These are phyloP conservation scores for Scatophagus argus DNA, from an alignment of 2,113 vertebrate genomes.

Conservation along the genomic window DNA sequence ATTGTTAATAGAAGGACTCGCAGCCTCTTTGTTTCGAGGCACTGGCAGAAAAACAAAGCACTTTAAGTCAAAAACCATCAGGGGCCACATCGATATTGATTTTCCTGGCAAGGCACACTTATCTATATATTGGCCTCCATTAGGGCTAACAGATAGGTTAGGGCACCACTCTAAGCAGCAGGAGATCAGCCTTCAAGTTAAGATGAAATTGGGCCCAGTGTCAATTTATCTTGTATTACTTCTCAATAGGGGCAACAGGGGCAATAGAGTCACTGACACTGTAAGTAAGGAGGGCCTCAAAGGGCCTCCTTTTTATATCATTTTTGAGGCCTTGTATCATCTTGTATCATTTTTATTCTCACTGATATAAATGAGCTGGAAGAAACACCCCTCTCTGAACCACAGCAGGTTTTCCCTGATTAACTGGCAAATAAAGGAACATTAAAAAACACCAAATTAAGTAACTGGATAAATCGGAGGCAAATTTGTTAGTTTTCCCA, in stretches of 20 bases:
- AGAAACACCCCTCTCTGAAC: too few species aligned
- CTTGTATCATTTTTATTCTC: too few species aligned
- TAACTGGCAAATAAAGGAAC: neutral
- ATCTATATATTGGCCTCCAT: conserved; percentile 84
- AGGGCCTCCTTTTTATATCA: neutral
- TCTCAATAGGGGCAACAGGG: conserved; percentile 68
- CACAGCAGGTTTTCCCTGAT: neutral
- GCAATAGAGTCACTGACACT: conserved; percentile 70
- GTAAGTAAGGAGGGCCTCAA: conserved; percentile 56
- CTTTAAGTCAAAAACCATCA: conserved; percentile 79
- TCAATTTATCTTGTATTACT: conserved; percentile 82
- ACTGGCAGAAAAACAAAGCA: conserved; percentile 74
- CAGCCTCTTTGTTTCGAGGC: conserved; percentile 62
- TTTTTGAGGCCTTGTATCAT: conserved; percentile 9
- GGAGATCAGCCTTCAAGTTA: conserved; percentile 65
- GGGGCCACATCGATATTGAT: conserved; percentile 85
- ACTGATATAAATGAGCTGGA: too few species aligned
- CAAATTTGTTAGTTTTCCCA: neutral
- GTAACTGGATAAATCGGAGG: neutral
- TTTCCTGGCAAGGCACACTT: conserved; percentile 81
- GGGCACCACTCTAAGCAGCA: conserved; percentile 70
- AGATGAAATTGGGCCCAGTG: conserved; percentile 78
- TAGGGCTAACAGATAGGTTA: conserved; percentile 75
- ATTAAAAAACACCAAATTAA: neutral
- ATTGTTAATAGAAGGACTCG: conserved; percentile 66